phyloP scores from a whole-genome alignment of 2,888 invertebrate species.

The Gymnoscelis rufifasciata region DNA sequence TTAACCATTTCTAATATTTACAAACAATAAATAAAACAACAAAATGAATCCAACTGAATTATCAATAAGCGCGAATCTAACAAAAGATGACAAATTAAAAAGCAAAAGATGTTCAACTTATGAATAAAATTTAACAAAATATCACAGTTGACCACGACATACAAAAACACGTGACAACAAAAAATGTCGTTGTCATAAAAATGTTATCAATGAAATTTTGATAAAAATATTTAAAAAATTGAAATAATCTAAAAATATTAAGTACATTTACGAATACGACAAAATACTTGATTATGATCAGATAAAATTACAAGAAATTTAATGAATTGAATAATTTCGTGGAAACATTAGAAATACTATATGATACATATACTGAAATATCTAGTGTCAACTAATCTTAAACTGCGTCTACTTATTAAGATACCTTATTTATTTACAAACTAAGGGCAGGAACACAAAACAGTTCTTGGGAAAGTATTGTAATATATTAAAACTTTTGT shows the following conservation, averaged over 20 bases:
- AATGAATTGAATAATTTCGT: conserved; percentile 58
- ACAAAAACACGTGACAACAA: conserved; percentile 56
- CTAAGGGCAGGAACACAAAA: conserved; percentile 77
- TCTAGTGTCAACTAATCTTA: conserved; percentile 43
- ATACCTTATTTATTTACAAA: conserved; percentile 67
- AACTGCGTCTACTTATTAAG: conserved; percentile 48
- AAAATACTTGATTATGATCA: conserved; percentile 59
- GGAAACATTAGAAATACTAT: conserved; percentile 56
- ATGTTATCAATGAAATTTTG: conserved; percentile 25
- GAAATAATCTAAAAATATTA: conserved; percentile 52
- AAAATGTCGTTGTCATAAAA: conserved; percentile 36
- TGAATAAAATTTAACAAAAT: conserved; percentile 77
- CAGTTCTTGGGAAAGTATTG: conserved; percentile 70
- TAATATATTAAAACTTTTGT: conserved; percentile 74
- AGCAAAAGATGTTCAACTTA: conserved; percentile 60
- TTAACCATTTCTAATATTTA: conserved; percentile 58
- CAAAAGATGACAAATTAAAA: conserved; percentile 43
- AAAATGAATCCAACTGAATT: conserved; percentile 55
- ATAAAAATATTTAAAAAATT: conserved; percentile 37
- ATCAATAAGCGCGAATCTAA: conserved; percentile 47
- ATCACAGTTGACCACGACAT: conserved; percentile 78
- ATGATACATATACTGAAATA: conserved; percentile 36
- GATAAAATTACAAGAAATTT: conserved; percentile 57
- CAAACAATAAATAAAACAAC: conserved; percentile 77
- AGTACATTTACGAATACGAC: conserved; percentile 65